Percentiles rank a stretch among this genome's conserved stretches.
phyloP scores from a whole-genome alignment of 2,113 vertebrate species.

The Morone chrysops region DNA sequence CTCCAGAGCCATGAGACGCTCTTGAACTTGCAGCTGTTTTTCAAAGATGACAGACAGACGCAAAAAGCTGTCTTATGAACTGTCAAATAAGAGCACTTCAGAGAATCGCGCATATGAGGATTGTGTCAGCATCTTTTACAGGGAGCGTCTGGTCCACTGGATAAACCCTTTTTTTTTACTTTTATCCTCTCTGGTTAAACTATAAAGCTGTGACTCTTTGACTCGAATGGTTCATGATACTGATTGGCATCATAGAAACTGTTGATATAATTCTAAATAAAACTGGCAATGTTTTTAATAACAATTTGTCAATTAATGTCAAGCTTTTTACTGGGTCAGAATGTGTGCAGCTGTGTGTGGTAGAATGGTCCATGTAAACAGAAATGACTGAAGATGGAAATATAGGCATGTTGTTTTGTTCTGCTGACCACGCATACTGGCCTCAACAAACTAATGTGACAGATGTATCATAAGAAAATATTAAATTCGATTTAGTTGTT shows the following conservation, averaged over 20 bases:
- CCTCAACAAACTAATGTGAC: neutral
- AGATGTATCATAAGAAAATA: neutral
- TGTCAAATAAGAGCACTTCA: conserved; percentile 41
- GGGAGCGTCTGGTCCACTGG: neutral
- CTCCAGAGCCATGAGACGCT: neutral
- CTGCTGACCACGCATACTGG: neutral
- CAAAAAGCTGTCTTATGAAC: conserved; percentile 34
- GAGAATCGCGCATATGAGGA: neutral
- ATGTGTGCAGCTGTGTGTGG: neutral
- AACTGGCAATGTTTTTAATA: neutral
- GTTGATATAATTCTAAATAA: neutral
- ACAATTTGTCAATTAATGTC: neutral
- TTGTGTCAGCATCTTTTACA: conserved; percentile 7
- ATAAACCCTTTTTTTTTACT: neutral
- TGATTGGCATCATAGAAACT: neutral
- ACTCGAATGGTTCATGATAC: neutral
- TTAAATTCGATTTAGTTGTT: neutral
- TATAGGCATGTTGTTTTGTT: neutral
- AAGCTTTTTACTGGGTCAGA: too few species aligned
- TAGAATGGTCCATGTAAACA: neutral
- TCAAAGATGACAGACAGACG: conserved; percentile 32
- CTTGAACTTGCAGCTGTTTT: conserved; percentile 46
- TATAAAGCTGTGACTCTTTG: neutral
- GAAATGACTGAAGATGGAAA: neutral
- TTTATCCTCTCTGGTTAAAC: conserved; percentile 15